Base-by-base conservation (phyloP, 2,113 vertebrate genomes). In the Bolborhynchus lineola region DNA sequence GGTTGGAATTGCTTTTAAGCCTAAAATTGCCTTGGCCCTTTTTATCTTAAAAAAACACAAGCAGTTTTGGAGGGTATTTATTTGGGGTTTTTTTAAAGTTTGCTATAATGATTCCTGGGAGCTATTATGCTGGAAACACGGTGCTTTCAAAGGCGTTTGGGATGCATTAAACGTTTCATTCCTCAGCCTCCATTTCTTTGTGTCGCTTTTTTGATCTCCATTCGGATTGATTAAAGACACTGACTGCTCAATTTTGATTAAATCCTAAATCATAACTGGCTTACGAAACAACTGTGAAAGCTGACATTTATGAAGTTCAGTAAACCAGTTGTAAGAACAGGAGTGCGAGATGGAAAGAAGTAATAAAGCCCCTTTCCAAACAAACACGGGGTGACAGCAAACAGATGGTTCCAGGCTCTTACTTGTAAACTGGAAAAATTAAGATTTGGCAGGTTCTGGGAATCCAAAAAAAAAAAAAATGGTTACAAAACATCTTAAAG, bases 351-450 rank as follows among this genome's bases (percentile, higher is more conserved):
- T 96, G 96, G 96, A 96, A 95, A 91, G 93, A 96, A 93, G 93
- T 94, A 92, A 97, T 96, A 95, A 98, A 97, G 92, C 52, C 82
- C 95, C 94, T 97, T 88, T 97, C 97, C 97, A 98, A 98, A 98
- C 97, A 98, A 98, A 98, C 97, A 98, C 46, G 39, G 1, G 88
- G 92, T 98, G 98, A 98, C 97, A 97, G 98, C 97, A 98, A 97
- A 97, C 98, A 98, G 98, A 98, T 98, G 98, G 98, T 93, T 95
- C 92, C 90, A 96, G 96, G 95, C 95, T 95, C 94, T 96, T 78
- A 90, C 96, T 97, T 97, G 95, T 98, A 98, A 98, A 98, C 97
- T 97, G 96, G 97, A 97, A 98, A 98, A 98, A 98, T 97, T 96
- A 98, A 97, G 97, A 97, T 96, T 98, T 98, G 98, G 98, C 97